Evolutionary conservation across 2,888 invertebrate genomes (phyloP), one percentile per base, ranked within the genome.

Genomic region (Caenorhabditis wallacei): DNA sequence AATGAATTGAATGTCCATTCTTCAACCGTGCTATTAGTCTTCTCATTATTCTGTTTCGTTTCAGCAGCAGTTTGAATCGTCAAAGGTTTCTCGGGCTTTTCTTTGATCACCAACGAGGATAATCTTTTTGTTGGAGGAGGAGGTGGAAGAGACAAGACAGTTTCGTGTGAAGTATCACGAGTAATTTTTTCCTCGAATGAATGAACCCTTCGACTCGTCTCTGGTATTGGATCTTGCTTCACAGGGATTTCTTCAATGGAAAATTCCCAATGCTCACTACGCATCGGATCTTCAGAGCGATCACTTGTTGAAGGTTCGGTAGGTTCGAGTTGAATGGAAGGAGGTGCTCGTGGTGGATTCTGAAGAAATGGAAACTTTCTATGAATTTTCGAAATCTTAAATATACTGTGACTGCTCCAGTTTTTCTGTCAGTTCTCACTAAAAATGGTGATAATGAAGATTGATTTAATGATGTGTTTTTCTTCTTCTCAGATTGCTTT

Each of bases 361-460:
- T 61, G 22, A 26, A 61, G 13, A 22, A 61, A 59, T 43, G 2
- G 2, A n/a, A 35, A 40, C 24, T 40, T 56, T 53, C 22, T 30
- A 18, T 11, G 35, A 10, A 30, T 56, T 22, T 24, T 1, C 10
- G 22, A 40, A 43, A 22, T 18, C 13, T 16, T 4, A 48, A 48
- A 22, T 22, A 43, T 26, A 66, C 75, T 20, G 13, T 51, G 26
- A 68, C 20, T 37, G 69, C 35, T 35, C 70, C 78, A 1, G 78
- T 69, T 35, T 68, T 80, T 20, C 74, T 7, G 13, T 54, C 20
- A 0, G 48, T 82, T 66, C 76, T 82, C 11, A 82, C 46, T 35
- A 82, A 54, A 66, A 82, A 82, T 43, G 82, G 82, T 1, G 82
- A 82, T 24, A 82, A 30, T 16, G 76, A 37, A 11, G 82, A 82